These are phyloP conservation scores for Pocillopora meandrina DNA, from an alignment of 92 coral and sea anemone species.

Conservation along the genomic window DNA sequence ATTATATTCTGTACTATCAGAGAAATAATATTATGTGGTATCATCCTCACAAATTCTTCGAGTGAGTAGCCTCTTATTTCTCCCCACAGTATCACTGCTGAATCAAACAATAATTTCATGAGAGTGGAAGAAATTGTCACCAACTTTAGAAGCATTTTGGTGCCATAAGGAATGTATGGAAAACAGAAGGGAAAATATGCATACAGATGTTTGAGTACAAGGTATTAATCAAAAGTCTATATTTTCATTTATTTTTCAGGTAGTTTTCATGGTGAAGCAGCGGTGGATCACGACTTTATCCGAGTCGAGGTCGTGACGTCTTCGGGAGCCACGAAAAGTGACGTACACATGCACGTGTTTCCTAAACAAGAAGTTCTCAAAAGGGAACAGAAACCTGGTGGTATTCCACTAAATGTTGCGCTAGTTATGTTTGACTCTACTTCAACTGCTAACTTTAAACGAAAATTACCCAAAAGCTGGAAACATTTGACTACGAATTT, in stretches of 20 bases:
- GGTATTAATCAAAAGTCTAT: no score
- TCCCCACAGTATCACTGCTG: no score
- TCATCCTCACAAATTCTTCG: no score
- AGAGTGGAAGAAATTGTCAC: no score
- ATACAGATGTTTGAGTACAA: no score
- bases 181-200: no score
- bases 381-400: constrained; percentile 46
- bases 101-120: no score
- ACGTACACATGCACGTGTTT: constrained; percentile 57
- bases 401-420: constrained; percentile 67
- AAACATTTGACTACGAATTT: constrained; percentile 52
- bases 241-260: constrained; percentile 4
- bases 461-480: constrained; percentile 71
- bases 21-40: no score
- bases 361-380: constrained; percentile 60
- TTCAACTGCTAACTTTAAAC: constrained; percentile 73
- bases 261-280: constrained; percentile 42
- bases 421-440: constrained; percentile 86
- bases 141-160: no score
- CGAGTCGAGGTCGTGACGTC: constrained; percentile 51
- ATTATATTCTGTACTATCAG: no score
- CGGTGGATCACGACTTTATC: constrained; percentile 63
- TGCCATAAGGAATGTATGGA: no score
- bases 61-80: no score
- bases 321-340: constrained; percentile 18